phyloP scores from a whole-genome alignment of 2,797 vertebrate genomes.

The Heteromormyrus szaboi region DNA sequence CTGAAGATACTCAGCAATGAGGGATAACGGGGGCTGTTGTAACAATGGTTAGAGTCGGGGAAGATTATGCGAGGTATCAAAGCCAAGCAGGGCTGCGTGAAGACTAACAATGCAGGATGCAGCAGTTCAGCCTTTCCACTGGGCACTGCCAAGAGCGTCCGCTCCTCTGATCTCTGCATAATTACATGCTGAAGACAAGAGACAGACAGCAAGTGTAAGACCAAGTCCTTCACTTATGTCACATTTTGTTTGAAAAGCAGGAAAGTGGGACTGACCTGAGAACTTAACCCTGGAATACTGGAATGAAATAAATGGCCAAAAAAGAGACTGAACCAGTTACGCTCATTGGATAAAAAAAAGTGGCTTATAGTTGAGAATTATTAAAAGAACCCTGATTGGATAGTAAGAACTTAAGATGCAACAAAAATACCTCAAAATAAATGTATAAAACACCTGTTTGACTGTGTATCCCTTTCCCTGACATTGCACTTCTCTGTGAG shows the following conservation, averaged over 20 bases:
- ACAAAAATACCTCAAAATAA: not conserved
- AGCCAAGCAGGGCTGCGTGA: not conserved
- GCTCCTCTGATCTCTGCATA: not conserved
- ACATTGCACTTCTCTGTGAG: not conserved
- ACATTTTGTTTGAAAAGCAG: not conserved
- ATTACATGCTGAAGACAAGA: not conserved
- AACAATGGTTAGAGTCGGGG: not conserved
- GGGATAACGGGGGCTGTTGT: not conserved
- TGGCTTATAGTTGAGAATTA: not conserved
- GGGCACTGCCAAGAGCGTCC: not conserved
- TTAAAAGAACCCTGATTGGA: not conserved
- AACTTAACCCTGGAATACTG: not conserved
- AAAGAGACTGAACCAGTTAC: not conserved
- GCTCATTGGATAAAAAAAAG: not conserved
- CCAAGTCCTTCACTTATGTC: not conserved
- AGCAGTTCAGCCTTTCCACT: not conserved
- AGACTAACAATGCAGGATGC: not conserved
- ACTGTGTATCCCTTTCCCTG: not conserved
- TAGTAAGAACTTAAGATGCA: not conserved
- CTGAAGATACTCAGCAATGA: constrained; percentile 7
- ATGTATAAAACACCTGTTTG: not conserved
- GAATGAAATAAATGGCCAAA: not conserved
- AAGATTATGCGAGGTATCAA: not conserved
- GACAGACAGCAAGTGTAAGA: not conserved
- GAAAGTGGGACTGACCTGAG: not conserved